A percentile compares a stretch with the other conserved stretches of the same genome.
Conservation (phyloP, 2,888 invertebrate genomes). For the Abrostola triplasia region DNA sequence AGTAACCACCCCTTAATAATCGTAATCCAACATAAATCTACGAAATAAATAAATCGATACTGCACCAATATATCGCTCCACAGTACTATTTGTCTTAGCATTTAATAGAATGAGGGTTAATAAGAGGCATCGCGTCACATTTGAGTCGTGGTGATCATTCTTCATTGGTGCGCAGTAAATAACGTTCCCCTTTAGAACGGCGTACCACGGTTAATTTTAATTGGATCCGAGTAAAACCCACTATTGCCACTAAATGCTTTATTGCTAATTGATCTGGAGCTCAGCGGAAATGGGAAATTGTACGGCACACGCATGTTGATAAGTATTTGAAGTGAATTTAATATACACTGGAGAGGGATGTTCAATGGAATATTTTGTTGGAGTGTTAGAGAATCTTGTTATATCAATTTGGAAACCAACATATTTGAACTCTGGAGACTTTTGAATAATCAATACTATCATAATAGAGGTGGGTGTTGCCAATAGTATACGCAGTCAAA, state of each 20-base stretch:
- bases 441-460: too few species aligned
- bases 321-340: slow-evolving; percentile 43
- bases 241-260: slow-evolving; percentile 69
- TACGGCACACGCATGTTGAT: slow-evolving; percentile 45
- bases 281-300: slow-evolving; percentile 56
- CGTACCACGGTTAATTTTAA: slow-evolving; percentile 67
- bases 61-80: slow-evolving; percentile 41
- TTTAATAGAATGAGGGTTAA: slow-evolving; percentile 47
- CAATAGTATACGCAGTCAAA: too few species aligned
- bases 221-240: slow-evolving; percentile 71
- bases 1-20: slow-evolving; percentile 3
- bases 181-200: slow-evolving; percentile 58
- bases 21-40: slow-evolving; percentile 41
- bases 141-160: slow-evolving; percentile 54
- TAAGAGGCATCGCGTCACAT: slow-evolving; percentile 52
- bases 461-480: too few species aligned
- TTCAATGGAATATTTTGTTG: slow-evolving; percentile 4
- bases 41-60: slow-evolving; percentile 46
- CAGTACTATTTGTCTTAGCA: slow-evolving; percentile 41
- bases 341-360: slow-evolving; percentile 8
- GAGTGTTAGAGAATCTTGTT: not conserved
- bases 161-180: slow-evolving; percentile 62
- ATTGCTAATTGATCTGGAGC: slow-evolving; percentile 70
- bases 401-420: too few species aligned
- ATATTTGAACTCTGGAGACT: too few species aligned